Percentiles rank a stretch among this genome's conserved stretches.
These are phyloP conservation scores for Arion vulgaris DNA, from an alignment of 1,140 invertebrate species.

Conservation along the genomic window DNA sequence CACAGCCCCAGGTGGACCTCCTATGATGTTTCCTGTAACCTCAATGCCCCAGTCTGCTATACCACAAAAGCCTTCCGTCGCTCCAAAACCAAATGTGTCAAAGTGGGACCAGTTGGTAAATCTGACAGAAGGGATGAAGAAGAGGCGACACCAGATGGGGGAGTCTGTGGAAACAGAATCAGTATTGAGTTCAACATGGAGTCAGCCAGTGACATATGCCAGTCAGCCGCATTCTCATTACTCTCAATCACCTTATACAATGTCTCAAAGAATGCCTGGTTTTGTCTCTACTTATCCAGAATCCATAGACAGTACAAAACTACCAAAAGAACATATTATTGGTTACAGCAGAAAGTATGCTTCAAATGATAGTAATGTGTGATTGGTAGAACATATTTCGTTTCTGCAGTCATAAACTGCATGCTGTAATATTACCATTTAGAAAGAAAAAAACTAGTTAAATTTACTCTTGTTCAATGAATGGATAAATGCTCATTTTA, in stretches of 20 bases:
- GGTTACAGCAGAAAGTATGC: slow-evolving; percentile 8
- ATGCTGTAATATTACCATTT: too few relatives aligned
- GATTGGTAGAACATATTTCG: neutral
- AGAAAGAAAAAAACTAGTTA: too few relatives aligned
- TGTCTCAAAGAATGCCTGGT: neutral
- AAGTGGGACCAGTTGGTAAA: slow-evolving; percentile 35
- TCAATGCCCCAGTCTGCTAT: slow-evolving; percentile 8
- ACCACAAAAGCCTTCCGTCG: neutral
- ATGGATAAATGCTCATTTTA: too few relatives aligned
- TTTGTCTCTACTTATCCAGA: neutral
- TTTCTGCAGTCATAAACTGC: too few relatives aligned
- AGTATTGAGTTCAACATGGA: slow-evolving; percentile 25
- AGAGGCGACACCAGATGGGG: slow-evolving; percentile 16
- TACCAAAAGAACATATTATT: neutral
- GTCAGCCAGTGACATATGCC: neutral
- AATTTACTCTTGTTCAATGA: too few relatives aligned
- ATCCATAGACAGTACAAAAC: neutral
- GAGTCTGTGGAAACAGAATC: slow-evolving; percentile 33
- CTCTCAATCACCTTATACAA: slow-evolving; percentile 7
- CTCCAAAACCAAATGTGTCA: neutral
- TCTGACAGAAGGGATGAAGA: slow-evolving; percentile 30
- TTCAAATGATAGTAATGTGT: slow-evolving; percentile 9
- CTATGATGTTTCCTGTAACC: neutral
- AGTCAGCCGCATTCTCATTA: neutral
- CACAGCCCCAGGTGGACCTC: neutral